A percentile compares a stretch with the other conserved stretches of the same genome.
Conservation (phyloP, 2,113 vertebrate genomes). For the Campylomormyrus tamandua region DNA sequence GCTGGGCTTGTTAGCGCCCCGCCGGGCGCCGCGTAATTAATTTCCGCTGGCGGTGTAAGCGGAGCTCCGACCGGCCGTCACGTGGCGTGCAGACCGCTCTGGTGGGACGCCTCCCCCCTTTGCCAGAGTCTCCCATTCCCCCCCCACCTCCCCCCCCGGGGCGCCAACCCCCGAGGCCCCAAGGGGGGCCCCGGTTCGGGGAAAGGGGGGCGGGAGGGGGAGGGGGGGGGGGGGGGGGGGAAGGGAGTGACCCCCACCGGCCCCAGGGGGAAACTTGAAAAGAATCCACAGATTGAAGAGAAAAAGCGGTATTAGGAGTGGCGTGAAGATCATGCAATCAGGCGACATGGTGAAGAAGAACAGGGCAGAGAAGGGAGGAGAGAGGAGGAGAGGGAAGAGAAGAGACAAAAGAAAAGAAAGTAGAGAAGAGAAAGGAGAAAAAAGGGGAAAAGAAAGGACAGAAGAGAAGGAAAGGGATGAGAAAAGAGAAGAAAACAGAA, state of each 20-base stretch:
- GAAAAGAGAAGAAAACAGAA: neutral
- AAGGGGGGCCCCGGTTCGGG: neutral
- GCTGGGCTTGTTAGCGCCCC: conserved; percentile 71
- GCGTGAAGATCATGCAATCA: neutral
- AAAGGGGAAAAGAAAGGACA: neutral
- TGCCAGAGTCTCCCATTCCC: neutral
- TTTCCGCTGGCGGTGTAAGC: conserved; percentile 65
- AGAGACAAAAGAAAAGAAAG: neutral
- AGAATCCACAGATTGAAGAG: neutral
- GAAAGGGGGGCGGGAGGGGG: too few relatives aligned
- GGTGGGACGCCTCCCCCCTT: conserved; percentile 34
- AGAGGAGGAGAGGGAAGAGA: neutral
- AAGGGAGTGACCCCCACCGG: neutral
- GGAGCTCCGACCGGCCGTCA: conserved; percentile 73
- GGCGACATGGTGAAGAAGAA: neutral
- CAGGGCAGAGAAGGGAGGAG: neutral
- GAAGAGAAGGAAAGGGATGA: neutral
- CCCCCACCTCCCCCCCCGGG: too few relatives aligned
- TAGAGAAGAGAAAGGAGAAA: neutral
- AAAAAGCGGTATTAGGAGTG: neutral
- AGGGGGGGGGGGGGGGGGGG: neutral
- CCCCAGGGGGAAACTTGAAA: neutral
- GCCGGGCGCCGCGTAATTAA: conserved; percentile 77
- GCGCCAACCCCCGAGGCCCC: too few relatives aligned
- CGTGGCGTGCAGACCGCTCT: conserved; percentile 65